Base-by-base conservation (phyloP, 2,888 invertebrate species). In the Drosophila demipolita region DNA sequence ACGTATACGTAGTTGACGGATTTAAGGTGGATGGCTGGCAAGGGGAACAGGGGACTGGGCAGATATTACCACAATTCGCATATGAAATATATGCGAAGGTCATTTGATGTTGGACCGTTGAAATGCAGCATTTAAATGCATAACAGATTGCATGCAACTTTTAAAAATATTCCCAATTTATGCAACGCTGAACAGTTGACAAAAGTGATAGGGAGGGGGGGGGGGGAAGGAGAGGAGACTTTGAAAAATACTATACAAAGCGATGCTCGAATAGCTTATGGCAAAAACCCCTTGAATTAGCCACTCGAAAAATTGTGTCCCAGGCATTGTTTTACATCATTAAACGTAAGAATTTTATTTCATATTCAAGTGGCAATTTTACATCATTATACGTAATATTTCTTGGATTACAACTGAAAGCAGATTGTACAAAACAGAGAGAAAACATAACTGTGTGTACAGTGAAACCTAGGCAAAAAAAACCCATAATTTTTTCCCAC, bases 11-110 rank as follows among this genome's bases (percentile, higher is more conserved):
- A 49, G 49, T 58, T 66, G 50, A 32, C 59, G 52, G n/a, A 45
- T 63, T 42, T 29, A 35, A 50, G 50, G 29, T 59, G 36, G 57
- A 8, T n/a, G 49, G 50, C 40, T 20, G 1, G 20, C 17, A 54
- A 26, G 48, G 35, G 32, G 32, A 6, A 15, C 3, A 11, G 3
- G 50, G 48, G 9, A n/a, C 5, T 8, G 45, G 8, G 8, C 45
- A 23, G 5, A 12, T 0, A 26, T 40, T 32, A 65, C 58, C 68
- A 58, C 75, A 72, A 68, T 73, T 73, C 54, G 54, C 54, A 23
- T 64, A 70, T 79, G 63, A 82, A 78, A 81, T 78, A 72, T 82
- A 66, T 74, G 82, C 74, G 71, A 84, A 87, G 87, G 84, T 84
- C 84, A 75, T 53, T 76, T 71, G 42, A 66, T 68, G 65, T 66